Base-by-base conservation (phyloP, 2,888 invertebrate species). In the Agrotis ipsilon region DNA sequence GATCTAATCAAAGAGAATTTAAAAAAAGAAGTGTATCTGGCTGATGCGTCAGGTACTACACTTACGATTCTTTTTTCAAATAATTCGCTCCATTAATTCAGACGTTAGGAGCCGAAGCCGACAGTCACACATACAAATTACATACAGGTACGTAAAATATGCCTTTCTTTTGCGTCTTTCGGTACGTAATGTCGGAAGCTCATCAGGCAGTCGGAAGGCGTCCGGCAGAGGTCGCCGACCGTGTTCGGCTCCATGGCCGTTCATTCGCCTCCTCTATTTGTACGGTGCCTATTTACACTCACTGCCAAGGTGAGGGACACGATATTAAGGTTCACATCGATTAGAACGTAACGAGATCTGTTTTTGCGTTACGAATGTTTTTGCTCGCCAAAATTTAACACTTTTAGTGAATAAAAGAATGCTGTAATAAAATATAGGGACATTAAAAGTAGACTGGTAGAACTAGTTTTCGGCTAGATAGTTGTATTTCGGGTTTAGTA, bases 251-350 rank as follows among this genome's bases (percentile, higher is more conserved):
- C 88, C 88, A 88, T 72, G 92, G 91, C 89, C 92, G 94, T 92
- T 93, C 93, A 86, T 94, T 94, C 92, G 90, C 91, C 89, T 88
- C 88, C 87, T 87, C 85, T 85, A 85, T 87, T 80, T 69, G 83
- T 77, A 80, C 84, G 70, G 57, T 82, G 84, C 84, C 88, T 92
- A 89, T 91, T 91, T 90, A 88, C 89, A 85, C 84, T 86, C 86
- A 87, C 88, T 90, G 92, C 92, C 95, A 94, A 95, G 94, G 94
- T 95, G 94, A 94, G 90, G 93, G 92, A 84, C 93, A 86, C 81
- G 73, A 78, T 72, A 69, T 80, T 78, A 80, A 82, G 78, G 79
- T 78, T 78, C 66, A 71, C 60, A 79, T 73, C 63, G 52, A 79
- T 79, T 78, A 79, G 64, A 83, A 66, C 71, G 71, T 59, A 85